Percentiles rank a stretch among this genome's conserved stretches.
Evolutionary conservation across 2,888 invertebrate species (phyloP).

Genomic region (Calameuta idolon): DNA sequence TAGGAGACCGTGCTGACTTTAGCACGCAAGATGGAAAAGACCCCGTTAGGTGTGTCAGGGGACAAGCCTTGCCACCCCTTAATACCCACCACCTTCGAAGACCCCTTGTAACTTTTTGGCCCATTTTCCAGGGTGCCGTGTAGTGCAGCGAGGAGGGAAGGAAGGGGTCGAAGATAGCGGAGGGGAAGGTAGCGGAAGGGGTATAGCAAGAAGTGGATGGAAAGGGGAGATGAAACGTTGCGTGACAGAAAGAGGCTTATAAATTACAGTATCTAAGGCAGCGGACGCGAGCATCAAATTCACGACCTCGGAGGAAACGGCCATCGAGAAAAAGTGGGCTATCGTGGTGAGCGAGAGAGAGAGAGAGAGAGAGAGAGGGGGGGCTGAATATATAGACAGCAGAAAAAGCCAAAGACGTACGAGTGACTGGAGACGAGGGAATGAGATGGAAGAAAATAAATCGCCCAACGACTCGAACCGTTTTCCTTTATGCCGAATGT

Average conservation of each 20-base stretch:
- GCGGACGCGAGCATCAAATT: slow-evolving; percentile 39
- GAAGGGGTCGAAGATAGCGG: slow-evolving; percentile 35
- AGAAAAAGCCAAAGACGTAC: slow-evolving; percentile 8
- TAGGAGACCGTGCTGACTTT: no score
- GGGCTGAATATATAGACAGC: slow-evolving; percentile 18
- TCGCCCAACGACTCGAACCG: slow-evolving; percentile 14
- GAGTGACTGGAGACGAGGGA: slow-evolving; percentile 9
- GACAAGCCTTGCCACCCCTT: neutral
- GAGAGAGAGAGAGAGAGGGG: neutral
- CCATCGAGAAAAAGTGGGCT: slow-evolving; percentile 5
- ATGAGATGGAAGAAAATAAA: slow-evolving; percentile 16
- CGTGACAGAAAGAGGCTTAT: slow-evolving; percentile 18
- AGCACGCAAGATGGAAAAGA: neutral
- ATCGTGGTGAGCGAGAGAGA: neutral
- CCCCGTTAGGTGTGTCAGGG: neutral
- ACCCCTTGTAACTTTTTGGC: neutral
- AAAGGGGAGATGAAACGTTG: no score
- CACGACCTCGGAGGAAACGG: slow-evolving; percentile 27
- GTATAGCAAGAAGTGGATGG: no score
- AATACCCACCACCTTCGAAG: no score
- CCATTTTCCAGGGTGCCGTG: neutral
- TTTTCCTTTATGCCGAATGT: slow-evolving; percentile 16
- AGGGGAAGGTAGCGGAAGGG: slow-evolving; percentile 6
- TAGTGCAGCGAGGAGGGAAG: slow-evolving; percentile 31
- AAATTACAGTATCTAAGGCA: slow-evolving; percentile 36